Conservation (phyloP, 2,888 invertebrate species). For the Slavum lentiscoides region DNA sequence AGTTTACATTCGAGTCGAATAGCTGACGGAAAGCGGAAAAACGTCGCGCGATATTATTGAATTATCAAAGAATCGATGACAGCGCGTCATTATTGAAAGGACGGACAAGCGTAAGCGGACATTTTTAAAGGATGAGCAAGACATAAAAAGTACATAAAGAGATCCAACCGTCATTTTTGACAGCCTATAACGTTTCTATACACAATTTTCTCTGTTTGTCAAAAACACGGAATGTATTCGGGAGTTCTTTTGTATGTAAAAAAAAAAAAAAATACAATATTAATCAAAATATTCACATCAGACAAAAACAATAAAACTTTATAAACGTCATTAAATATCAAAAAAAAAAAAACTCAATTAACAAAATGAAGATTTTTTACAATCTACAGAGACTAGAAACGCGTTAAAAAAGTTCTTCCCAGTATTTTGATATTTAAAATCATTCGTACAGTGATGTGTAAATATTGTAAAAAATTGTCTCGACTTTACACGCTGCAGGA, state of each 20-base stretch:
- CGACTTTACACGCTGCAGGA: too few relatives aligned
- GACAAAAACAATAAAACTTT: not conserved
- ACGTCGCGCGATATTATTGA: not conserved
- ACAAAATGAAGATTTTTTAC: conserved; percentile 36
- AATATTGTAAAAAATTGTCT: not conserved
- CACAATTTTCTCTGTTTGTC: not conserved
- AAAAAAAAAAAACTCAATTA: conserved; percentile 21
- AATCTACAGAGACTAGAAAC: conserved; percentile 51
- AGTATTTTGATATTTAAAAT: conserved; percentile 16
- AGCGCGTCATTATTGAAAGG: not conserved
- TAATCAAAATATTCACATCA: not conserved
- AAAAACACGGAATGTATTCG: conserved; percentile 24
- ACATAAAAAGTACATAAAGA: not conserved
- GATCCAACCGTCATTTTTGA: not conserved
- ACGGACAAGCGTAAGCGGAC: not conserved
- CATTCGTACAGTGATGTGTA: not conserved
- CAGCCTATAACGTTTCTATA: not conserved
- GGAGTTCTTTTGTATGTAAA: not conserved
- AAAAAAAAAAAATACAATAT: not conserved
- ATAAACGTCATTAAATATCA: conserved; percentile 1
- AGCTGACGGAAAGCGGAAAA: not conserved
- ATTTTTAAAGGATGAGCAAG: not conserved
- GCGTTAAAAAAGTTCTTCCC: conserved; percentile 9
- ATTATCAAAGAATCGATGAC: not conserved
- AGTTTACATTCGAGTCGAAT: not conserved